Evolutionary conservation across 2,888 invertebrate genomes (phyloP), one percentile per base, ranked within the genome.

Genomic region (Perdita meconis): DNA sequence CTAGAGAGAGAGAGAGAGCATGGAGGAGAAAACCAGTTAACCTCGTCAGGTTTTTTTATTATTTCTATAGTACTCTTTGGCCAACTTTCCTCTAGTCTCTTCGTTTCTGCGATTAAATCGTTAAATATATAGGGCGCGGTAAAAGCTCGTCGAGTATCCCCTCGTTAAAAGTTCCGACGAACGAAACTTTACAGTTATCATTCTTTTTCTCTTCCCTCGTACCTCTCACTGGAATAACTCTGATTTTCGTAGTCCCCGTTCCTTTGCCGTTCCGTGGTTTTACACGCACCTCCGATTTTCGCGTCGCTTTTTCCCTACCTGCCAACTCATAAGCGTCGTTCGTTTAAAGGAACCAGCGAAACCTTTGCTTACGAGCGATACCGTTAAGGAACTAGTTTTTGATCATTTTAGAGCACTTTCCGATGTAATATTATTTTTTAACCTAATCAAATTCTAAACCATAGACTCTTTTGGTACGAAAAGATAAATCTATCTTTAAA

Each of bases 131-230:
- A 61, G 24, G 40, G 63, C 61, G 36, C 42, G n/a, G 63, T 55
- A 68, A 77, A 68, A 77, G 72, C 61, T 60, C 22, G 34, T 26
- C 50, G 50, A 50, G 67, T 53, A 71, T 73, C 44, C 59, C 42
- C 73, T 80, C 80, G 81, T 81, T 75, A 68, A 80, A 83, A 83
- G 75, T 83, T 83, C 55, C 70, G 34, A 69, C 63, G 64, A 59
- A 51, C 50, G 56, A 59, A 83, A 83, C 75, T 83, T 83, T 53
- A 38, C 47, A 53, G 64, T 72, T 75, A 80, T 71, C 66, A 61
- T 53, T 76, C 60, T 69, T 70, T 79, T n/a, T 34, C 22, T 30
- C 68, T 36, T 22, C 36, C 59, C 40, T 47, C 50, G 56, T 38
- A 13, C 47, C 34, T 19, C 36, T 34, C n/a, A 19, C 24, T 24